These are phyloP conservation scores for Brotula barbata DNA, from an alignment of 2,797 vertebrate species.

Conservation along the genomic window DNA sequence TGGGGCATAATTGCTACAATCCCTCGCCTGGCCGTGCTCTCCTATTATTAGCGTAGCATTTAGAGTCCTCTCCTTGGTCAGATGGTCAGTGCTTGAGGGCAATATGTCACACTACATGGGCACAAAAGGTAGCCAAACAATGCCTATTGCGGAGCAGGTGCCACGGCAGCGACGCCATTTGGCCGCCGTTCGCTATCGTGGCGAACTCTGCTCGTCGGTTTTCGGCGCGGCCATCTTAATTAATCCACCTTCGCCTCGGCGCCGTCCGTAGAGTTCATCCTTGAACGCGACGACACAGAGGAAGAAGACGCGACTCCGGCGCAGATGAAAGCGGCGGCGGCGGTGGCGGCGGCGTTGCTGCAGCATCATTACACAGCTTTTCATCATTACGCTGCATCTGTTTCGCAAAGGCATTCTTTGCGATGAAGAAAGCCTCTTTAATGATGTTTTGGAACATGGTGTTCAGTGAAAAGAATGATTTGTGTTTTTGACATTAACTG, in stretches of 20 bases:
- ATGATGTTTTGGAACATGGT: constrained; percentile 74
- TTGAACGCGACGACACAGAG: constrained; percentile 33
- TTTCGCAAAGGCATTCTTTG: constrained; percentile 56
- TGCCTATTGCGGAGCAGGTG: constrained; percentile 83
- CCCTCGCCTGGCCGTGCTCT: constrained; percentile 69
- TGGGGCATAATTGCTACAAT: constrained; percentile 78
- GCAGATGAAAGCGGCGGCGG: constrained; percentile 43
- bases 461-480: constrained; percentile 75
- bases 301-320: constrained; percentile 45
- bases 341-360: constrained; percentile 27
- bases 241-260: constrained; percentile 60
- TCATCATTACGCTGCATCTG: constrained; percentile 67
- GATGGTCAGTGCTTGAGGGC: constrained; percentile 84
- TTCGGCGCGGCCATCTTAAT: constrained; percentile 65
- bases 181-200: constrained; percentile 76
- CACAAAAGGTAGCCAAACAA: constrained; percentile 83
- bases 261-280: constrained; percentile 1
- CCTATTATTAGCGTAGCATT: constrained; percentile 80
- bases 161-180: constrained; percentile 74
- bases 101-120: constrained; percentile 81
- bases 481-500: constrained; percentile 58
- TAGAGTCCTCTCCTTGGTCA: constrained; percentile 80
- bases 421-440: constrained; percentile 64
- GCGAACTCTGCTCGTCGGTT: constrained; percentile 61
- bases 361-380: constrained; percentile 66